Percentiles rank a stretch among this genome's conserved stretches.
Conservation (phyloP, 2,797 vertebrate species). For the Saxicola maurus region DNA sequence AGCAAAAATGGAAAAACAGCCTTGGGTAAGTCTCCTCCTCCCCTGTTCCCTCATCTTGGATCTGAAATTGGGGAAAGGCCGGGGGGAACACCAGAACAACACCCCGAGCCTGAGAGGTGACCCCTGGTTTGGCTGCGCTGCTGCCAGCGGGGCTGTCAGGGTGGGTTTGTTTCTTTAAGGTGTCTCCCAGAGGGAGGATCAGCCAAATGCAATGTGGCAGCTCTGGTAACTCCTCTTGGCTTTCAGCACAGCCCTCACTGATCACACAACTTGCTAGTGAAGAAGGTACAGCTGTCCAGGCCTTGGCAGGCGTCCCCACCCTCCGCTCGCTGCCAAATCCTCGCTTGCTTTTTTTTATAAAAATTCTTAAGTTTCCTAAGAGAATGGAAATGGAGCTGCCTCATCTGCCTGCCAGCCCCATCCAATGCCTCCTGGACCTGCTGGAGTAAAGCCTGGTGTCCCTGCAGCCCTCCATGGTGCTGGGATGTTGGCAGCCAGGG, state of each 20-base stretch:
- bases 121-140: not conserved
- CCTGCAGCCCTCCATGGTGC: not conserved
- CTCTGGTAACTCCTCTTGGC: constrained; percentile 57
- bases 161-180: constrained; percentile 56
- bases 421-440: not conserved
- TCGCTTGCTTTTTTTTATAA: not conserved
- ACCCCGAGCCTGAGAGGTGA: not conserved
- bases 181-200: constrained; percentile 49
- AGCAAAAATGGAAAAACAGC: not conserved
- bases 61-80: accelerated
- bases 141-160: accelerated
- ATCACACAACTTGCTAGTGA: constrained; percentile 48
- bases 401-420: not conserved
- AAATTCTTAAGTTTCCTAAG: not conserved
- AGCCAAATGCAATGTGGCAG: constrained; percentile 50
- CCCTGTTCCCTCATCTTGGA: not conserved
- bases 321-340: not conserved
- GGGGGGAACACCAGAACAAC: not conserved
- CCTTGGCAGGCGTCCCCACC: constrained; percentile 35
- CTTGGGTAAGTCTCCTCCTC: not conserved
- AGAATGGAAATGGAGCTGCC: not conserved
- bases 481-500: not conserved
- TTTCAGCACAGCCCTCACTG: not conserved
- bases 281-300: constrained; percentile 64
- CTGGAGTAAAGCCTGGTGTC: not conserved